A percentile compares a stretch with the other conserved stretches of the same genome.
Evolutionary conservation across 2,797 vertebrate species (phyloP).

Genomic region (Hydrophis major): DNA sequence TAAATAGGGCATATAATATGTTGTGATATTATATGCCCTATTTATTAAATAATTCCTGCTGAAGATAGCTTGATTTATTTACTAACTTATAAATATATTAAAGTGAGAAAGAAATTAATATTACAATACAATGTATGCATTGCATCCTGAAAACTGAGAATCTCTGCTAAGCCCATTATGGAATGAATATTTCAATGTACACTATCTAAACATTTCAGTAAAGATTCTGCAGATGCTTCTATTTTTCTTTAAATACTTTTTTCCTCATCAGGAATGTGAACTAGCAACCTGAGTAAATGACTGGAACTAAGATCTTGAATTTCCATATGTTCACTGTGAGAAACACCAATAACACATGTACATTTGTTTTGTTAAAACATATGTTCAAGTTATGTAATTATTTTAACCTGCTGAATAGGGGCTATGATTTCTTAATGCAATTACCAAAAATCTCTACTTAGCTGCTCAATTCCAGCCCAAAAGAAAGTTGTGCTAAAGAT

Average conservation of each 20-base stretch:
- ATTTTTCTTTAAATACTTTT: background rate
- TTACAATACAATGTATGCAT: background rate
- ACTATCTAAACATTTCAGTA: background rate
- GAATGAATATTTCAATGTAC: background rate
- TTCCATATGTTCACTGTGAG: background rate
- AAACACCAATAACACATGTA: background rate
- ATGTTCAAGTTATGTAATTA: background rate
- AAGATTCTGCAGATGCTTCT: background rate
- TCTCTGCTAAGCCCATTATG: background rate
- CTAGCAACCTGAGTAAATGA: background rate
- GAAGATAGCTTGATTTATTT: background rate
- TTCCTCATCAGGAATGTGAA: background rate
- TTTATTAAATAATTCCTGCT: background rate
- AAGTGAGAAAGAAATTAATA: background rate
- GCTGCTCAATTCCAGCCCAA: conserved; percentile 9
- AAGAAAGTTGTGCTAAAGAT: conserved; percentile 24
- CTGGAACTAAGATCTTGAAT: background rate
- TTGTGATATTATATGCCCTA: background rate
- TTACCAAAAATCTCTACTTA: background rate
- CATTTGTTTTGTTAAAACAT: background rate
- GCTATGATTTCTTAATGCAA: background rate
- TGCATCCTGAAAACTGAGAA: background rate
- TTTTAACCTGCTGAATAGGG: background rate
- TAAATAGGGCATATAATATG: background rate
- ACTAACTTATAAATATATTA: background rate